Conservation (phyloP, 2,888 invertebrate genomes). For the Eristalinus sepulchralis region DNA sequence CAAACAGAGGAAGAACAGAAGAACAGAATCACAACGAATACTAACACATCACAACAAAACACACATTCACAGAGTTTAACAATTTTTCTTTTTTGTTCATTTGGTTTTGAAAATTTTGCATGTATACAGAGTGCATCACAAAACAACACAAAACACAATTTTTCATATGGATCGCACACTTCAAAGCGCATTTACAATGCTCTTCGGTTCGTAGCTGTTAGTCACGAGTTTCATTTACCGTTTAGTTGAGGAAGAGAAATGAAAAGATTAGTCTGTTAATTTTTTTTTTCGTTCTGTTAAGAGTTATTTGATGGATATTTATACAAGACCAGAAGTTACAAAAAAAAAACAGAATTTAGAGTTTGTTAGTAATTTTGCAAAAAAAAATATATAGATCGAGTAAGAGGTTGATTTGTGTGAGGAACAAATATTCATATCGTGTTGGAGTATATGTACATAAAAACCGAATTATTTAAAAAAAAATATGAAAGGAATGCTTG, state of each 20-base stretch:
- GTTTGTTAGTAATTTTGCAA: constrained; percentile 17
- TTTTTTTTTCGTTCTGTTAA: constrained; percentile 15
- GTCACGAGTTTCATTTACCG: neutral
- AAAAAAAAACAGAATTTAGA: constrained; percentile 8
- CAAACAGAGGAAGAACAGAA: neutral
- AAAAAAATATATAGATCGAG: neutral
- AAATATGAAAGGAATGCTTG: neutral
- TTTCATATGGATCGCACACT: constrained; percentile 50
- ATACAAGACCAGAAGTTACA: constrained; percentile 73
- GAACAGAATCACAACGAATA: constrained; percentile 12
- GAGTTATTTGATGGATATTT: constrained; percentile 72
- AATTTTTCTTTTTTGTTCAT: neutral
- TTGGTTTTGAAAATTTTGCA: neutral
- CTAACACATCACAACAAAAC: constrained; percentile 55
- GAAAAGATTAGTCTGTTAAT: constrained; percentile 17
- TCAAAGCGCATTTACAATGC: constrained; percentile 34
- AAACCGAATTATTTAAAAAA: constrained; percentile 25
- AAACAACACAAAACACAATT: constrained; percentile 54
- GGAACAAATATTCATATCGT: neutral
- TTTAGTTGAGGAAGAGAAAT: constrained; percentile 21
- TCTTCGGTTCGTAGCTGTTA: constrained; percentile 7
- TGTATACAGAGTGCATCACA: constrained; percentile 52
- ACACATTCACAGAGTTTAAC: constrained; percentile 42
- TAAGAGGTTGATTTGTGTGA: constrained; percentile 11
- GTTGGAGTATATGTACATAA: neutral